A percentile compares a stretch with the other conserved stretches of the same genome.
Evolutionary conservation across 2,888 invertebrate species (phyloP).

Genomic region (Drosophila fungiperda): DNA sequence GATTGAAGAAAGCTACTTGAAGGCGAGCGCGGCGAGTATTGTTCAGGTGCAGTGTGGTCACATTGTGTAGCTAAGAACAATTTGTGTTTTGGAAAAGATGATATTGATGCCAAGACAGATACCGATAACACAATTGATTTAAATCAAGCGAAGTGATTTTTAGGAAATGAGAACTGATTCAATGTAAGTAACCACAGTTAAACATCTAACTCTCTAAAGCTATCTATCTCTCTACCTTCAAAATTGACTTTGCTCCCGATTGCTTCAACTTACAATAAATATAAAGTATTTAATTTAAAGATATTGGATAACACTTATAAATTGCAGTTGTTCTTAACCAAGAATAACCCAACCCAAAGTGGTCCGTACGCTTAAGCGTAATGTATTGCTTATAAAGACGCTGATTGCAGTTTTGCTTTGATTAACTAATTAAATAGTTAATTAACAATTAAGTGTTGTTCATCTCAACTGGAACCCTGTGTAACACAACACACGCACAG

Average conservation of each 20-base stretch:
- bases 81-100: constrained; percentile 7
- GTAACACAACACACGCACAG: constrained; percentile 37
- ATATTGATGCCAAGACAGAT: neutral
- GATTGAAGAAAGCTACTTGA: constrained; percentile 93
- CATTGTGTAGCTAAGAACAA: constrained; percentile 45
- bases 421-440: no score
- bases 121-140: constrained; percentile 20
- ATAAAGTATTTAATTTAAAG: neutral
- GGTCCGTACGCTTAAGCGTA: no score
- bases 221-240: neutral
- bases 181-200: neutral
- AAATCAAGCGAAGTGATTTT: constrained; percentile 27
- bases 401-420: no score
- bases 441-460: neutral
- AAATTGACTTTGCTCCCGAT: neutral
- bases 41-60: constrained; percentile 86
- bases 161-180: constrained; percentile 4
- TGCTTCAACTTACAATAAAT: no score
- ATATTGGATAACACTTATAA: constrained; percentile 5
- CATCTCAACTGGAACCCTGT: neutral
- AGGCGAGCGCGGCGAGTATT: constrained; percentile 91
- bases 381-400: no score
- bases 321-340: no score
- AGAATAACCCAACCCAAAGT: no score
- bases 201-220: neutral